Evolutionary conservation across 2,113 vertebrate species (phyloP), one percentile per base, ranked within the genome.

Genomic region (Trachemys scripta): DNA sequence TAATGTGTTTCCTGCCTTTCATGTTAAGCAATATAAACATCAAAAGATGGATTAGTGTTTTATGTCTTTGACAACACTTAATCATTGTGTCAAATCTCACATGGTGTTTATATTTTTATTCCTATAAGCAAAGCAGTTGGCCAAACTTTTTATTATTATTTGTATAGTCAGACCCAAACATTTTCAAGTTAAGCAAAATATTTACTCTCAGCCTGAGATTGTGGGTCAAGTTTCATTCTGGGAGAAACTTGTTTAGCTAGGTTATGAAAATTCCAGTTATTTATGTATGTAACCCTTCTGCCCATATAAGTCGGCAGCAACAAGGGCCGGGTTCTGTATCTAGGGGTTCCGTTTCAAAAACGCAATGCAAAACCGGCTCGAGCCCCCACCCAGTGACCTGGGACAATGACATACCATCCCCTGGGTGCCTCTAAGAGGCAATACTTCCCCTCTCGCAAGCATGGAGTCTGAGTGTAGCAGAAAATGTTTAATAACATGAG

Each of bases 41-140:
- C 93, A 97, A 96, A 97, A 93, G 81, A 92, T 92, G 80, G 89
- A 96, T 97, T 93, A 97, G 82, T 65, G 92, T 91, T 96, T 91
- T 86, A 94, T 19, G 50, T 92, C 90, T 93, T 72, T 87, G 92
- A 94, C 92, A 93, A 82, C 69, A 82, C 85, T 96, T 95, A 96
- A 95, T 89, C 90, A 87, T 93, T 92, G 79, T 96, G 96, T 96
- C 92, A 90, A 88, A 87, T 20, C 45, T 91, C 91, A 84, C 89
- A 85, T 84, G 69, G 86, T 78, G 93, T 87, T 91, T 82, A 22
- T 93, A 94, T 93, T 96, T 96, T 82, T 94, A 38, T 87, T 91
- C 59, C 84, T 94, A 83, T 94, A 96, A 94, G 25, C 85, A 65
- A 80, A 94, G 76, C n/a, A 84, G 47, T 8, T 38, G 84, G 86